phyloP scores from a whole-genome alignment of 2,888 invertebrate species.

The Bruchidius siliquastri region DNA sequence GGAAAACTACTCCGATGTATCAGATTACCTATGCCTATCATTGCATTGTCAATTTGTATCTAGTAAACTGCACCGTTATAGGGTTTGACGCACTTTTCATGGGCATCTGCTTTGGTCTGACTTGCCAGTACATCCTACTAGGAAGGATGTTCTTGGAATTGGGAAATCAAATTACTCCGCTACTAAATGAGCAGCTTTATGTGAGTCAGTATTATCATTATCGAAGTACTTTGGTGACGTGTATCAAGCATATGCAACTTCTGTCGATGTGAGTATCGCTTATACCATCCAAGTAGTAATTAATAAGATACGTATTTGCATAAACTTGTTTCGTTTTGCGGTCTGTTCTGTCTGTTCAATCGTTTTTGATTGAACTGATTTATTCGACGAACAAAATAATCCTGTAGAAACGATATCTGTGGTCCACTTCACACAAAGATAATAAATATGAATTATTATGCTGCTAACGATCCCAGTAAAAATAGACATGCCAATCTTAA shows the following conservation, averaged over 20 bases:
- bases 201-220: not conserved
- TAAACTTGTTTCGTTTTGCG: no score
- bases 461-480: no score
- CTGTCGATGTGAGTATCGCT: constrained; percentile 8
- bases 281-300: no score
- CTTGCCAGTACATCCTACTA: constrained; percentile 16
- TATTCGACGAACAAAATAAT: no score
- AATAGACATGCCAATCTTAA: no score
- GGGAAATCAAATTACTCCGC: constrained; percentile 9
- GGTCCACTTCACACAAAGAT: no score
- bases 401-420: no score
- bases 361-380: no score
- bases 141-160: constrained; percentile 8
- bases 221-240: constrained; percentile 7
- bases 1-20: constrained; percentile 13
- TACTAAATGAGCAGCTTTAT: not conserved
- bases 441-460: no score
- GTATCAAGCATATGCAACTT: constrained; percentile 17
- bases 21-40: constrained; percentile 15
- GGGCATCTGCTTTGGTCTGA: constrained; percentile 15
- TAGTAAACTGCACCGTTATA: constrained; percentile 10
- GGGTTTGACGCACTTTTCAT: constrained; percentile 20
- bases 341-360: no score
- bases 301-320: no score
- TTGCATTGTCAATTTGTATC: constrained; percentile 9